phyloP scores from a whole-genome alignment of 2,113 vertebrate genomes.

The Pipa parva region DNA sequence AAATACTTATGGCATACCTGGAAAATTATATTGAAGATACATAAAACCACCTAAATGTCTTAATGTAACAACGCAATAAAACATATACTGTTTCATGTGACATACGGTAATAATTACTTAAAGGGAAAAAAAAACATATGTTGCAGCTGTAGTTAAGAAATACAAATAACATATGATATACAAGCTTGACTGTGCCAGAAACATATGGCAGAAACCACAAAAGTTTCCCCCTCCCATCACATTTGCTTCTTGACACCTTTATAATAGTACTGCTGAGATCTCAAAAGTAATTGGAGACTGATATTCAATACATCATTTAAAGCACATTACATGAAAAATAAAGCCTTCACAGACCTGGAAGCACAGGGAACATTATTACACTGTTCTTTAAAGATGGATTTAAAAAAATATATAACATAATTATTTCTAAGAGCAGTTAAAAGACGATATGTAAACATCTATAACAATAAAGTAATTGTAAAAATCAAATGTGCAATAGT shows the following conservation, averaged over 20 bases:
- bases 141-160: slow-evolving; percentile 30
- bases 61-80: too few species aligned
- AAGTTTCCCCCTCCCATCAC: slow-evolving; percentile 5
- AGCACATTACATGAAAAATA: background rate
- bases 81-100: background rate
- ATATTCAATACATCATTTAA: slow-evolving; percentile 7
- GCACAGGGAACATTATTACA: background rate
- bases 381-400: background rate
- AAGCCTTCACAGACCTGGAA: background rate
- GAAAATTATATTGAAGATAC: too few species aligned
- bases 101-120: slow-evolving; percentile 1
- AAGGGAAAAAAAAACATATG: slow-evolving; percentile 28
- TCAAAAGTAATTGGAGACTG: slow-evolving; percentile 23
- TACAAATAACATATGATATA: slow-evolving; percentile 35
- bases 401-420: background rate
- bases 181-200: slow-evolving; percentile 1
- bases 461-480: too few species aligned
- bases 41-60: too few species aligned
- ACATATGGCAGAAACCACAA: slow-evolving; percentile 33
- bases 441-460: too few species aligned
- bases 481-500: too few species aligned
- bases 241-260: slow-evolving; percentile 9
- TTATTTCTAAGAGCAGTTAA: too few species aligned
- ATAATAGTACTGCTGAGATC: slow-evolving; percentile 20
- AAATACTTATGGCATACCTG: too few species aligned